Evolutionary conservation across 2,797 vertebrate species (phyloP), one percentile per base, ranked within the genome.

Genomic region (Molossus alvarezi): DNA sequence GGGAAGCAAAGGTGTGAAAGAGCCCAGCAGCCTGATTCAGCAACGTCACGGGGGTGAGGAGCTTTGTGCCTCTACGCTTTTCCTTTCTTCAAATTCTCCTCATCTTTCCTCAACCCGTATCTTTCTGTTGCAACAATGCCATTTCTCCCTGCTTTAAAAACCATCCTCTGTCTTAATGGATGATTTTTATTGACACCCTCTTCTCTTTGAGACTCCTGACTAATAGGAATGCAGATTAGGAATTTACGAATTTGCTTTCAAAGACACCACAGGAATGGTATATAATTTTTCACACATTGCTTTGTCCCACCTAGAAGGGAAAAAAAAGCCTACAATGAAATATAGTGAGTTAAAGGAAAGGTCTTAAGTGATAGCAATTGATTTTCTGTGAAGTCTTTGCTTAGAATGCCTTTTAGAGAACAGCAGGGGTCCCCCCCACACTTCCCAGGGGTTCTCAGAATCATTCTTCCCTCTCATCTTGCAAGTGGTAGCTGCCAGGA

Each of bases 381-480:
- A 94, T 95, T 96, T 97, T 97, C 97, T 95, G 37, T 96, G 82
- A 95, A 97, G 71, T 90, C 85, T 94, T 89, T 95, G 75, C 92
- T 96, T 93, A 80, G 90, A 95, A 91, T 73, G 88, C 82, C 71
- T 96, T 96, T 97, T 58, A 87, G 27, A 96, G 67, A 96, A 17
- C 95, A 95, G 90, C 82, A 73, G 95, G 95, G 51, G n/a, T 58
- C 15, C 65, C 58, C 73, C 53, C 58, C 17, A 57, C 58, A 71
- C 93, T 95, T 94, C 83, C 86, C 67, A 79, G 76, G 90, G 65
- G 86, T 67, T 91, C 95, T 95, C 85, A 95, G 84, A 97, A 60
- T 41, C 37, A 45, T 91, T 97, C 57, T 94, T 93, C 12, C 84
- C 29, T 95, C 60, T 84, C 27, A 73, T 84, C 69, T 81, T 84